Evolutionary conservation across 2,113 vertebrate species (phyloP).

Genomic region (Phalacrocorax pelagicus): DNA sequence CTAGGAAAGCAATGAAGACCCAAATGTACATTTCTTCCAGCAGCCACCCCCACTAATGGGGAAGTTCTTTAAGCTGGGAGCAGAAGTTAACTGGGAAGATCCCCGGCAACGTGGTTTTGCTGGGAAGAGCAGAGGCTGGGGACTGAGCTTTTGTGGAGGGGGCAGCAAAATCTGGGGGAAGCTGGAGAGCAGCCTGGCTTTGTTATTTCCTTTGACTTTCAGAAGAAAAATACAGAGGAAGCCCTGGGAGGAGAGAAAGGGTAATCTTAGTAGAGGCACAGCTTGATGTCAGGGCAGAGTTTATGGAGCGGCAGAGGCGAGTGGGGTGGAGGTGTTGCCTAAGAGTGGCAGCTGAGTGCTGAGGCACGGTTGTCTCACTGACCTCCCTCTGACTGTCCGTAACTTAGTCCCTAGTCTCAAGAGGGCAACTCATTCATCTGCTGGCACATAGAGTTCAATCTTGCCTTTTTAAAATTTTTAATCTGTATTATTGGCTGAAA

Average conservation of each 20-base stretch:
- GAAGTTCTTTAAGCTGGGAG: not conserved
- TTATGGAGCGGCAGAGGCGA: not conserved
- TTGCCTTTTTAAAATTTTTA: not conserved
- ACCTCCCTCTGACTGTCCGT: not conserved
- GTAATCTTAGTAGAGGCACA: not conserved
- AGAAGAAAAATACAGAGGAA: not conserved
- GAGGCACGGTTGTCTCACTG: not conserved
- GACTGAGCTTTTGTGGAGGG: not conserved
- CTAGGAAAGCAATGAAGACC: not conserved
- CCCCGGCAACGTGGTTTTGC: not conserved
- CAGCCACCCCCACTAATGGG: not conserved
- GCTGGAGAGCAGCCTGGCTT: not conserved
- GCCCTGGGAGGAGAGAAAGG: not conserved
- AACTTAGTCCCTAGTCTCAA: not conserved
- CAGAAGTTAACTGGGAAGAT: not conserved
- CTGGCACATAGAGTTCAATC: not conserved
- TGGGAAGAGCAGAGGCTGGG: not conserved
- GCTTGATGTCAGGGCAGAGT: not conserved
- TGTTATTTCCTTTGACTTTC: not conserved
- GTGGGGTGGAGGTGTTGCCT: not conserved
- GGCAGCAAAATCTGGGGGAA: not conserved
- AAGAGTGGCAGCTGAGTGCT: not conserved
- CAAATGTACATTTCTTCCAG: not conserved
- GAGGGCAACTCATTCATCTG: not conserved
- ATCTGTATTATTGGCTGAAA: not conserved